Evolutionary conservation across 2,797 vertebrate genomes (phyloP), one percentile per base, ranked within the genome.

Genomic region (Chiloscyllium punctatum): DNA sequence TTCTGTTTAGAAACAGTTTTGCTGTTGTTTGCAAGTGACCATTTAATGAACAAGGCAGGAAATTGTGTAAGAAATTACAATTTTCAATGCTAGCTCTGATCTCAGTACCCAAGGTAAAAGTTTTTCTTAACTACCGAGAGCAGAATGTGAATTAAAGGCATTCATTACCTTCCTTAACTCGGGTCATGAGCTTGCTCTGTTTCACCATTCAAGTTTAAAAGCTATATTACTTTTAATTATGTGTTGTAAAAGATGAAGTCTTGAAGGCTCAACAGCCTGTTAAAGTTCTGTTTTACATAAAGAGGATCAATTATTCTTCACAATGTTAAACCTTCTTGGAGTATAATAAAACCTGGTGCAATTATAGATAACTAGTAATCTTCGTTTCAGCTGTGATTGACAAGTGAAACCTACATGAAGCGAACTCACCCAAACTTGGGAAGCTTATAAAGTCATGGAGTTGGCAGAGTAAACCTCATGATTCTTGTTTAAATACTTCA

Each of bases 141-240:
- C n/a, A 92, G n/a, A 68, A 68, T n/a, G 18, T 21, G 16, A 91
- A 91, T n/a, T 91, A 91, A 91, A 16, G 18, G 23, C 33, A 18
- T 68, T 66, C 16, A 68, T n/a, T 66, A 66, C 57, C 2, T 91
- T 66, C 62, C n/a, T 92, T 92, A 69, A 71, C 71, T 57, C 71
- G 95, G 94, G 69, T 95, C 66, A 92, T 92, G 37, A 92, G 48
- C 71, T 53, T 94, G 53, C 30, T 53, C 71, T 53, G 71, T 95
- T 95, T 77, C 71, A 77, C 94, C 27, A 16, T 69, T 8, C 48
- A 74, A 33, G 42, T 77, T 74, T 77, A 95, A 95, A 74, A 42
- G 69, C 71, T 95, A 51, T 57, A 53, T 95, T 95, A 53, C 71
- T 77, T 74, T 30, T 95, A 95, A 95, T 95, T 95, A 77, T 95